Percentiles rank a stretch among this genome's conserved stretches.
Conservation (phyloP, 2,797 vertebrate species). For the Lagodon rhomboides region DNA sequence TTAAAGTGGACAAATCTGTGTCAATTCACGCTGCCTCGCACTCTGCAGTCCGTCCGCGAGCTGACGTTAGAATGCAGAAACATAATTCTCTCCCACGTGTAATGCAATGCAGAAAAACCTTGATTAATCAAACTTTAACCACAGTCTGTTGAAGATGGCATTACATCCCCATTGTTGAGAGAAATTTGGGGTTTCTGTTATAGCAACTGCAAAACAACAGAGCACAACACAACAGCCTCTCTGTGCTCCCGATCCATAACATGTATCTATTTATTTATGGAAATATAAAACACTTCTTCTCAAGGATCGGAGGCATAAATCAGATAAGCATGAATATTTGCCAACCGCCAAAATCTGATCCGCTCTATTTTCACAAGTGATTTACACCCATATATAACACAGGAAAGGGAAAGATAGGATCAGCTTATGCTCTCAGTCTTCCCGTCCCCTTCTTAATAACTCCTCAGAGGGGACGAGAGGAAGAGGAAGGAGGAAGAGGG, state of each 20-base stretch:
- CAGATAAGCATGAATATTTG: slow-evolving; percentile 62
- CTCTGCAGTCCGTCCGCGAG: neutral
- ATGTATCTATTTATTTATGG: slow-evolving; percentile 34
- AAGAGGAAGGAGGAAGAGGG: slow-evolving; percentile 79
- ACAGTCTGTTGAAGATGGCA: slow-evolving; percentile 15
- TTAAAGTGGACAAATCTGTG: neutral
- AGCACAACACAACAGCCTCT: slow-evolving; percentile 22
- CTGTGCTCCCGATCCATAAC: slow-evolving; percentile 3
- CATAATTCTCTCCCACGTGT: slow-evolving; percentile 16
- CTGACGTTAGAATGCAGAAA: slow-evolving; percentile 1
- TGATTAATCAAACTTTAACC: slow-evolving; percentile 41
- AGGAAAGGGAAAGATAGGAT: slow-evolving; percentile 69
- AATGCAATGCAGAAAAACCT: slow-evolving; percentile 19
- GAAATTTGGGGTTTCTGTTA: slow-evolving; percentile 12
- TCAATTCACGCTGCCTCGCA: neutral
- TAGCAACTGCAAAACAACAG: slow-evolving; percentile 43
- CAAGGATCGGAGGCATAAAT: slow-evolving; percentile 18
- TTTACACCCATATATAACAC: slow-evolving; percentile 62
- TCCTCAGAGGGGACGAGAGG: slow-evolving; percentile 67
- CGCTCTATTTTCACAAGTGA: slow-evolving; percentile 53
- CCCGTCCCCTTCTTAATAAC: slow-evolving; percentile 57
- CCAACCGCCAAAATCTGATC: slow-evolving; percentile 63
- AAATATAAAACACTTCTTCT: slow-evolving; percentile 32
- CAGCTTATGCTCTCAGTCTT: slow-evolving; percentile 56
- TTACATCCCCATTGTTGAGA: slow-evolving; percentile 11